Base-by-base conservation (phyloP, 2,113 vertebrate genomes). In the Suricata suricatta region DNA sequence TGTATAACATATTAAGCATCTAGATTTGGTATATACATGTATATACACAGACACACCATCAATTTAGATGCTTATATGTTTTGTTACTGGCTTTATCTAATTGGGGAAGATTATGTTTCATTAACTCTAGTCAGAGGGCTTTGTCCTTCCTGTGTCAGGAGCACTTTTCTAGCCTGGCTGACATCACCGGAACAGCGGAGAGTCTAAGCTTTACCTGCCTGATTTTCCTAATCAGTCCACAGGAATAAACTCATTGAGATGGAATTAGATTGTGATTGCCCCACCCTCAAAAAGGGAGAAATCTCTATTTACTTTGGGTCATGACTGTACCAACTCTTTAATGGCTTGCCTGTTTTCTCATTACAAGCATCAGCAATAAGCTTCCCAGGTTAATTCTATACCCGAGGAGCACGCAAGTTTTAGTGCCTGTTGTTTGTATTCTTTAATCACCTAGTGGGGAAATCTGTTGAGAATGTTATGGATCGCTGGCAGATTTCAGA, bases 331-430 rank as follows among this genome's bases (percentile, higher is more conserved):
- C 27, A 88, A 29, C 54, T 66, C 60, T 27, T 93, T 29, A 93
- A 64, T 83, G 23, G 33, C 81, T 86, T 88, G 14, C n/a, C 77
- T 89, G 17, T 76, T 54, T 94, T 84, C n/a, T 89, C 84, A 95
- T 66, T 80, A 33, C 41, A 84, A 83, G 71, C 76, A 19, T 93
- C 57, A 89, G 44, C 47, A 80, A 54, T 29, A 88, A 29, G 71
- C 88, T 60, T 88, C 27, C 38, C 66, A 23, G 71, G 69, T 41
- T 79, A 80, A 96, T 31, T 69, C 44, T 92, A 41, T 60, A 86
- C 10, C 15, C 3, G 3, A 96, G 64, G 19, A 84, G 33, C 29
- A 86, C 27, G 44, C 23, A 83, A 41, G 29, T 76, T 69, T 96
- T 60, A 95, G 87, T 52, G 64, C 9, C 41, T 76, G 57, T 80